Conservation (phyloP, 1,140 invertebrate species). For the Neotoxoptera formosana region DNA sequence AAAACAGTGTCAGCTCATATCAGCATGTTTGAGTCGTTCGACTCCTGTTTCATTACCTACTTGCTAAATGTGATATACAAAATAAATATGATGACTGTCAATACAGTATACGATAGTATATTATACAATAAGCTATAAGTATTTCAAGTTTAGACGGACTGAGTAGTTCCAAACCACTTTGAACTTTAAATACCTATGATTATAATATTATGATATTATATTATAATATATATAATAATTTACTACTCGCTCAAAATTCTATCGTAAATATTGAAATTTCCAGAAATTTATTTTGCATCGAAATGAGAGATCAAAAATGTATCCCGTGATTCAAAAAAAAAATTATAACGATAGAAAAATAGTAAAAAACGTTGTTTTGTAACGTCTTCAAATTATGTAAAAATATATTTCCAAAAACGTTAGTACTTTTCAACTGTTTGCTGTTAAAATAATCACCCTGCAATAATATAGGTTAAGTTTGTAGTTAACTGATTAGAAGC, state of each 20-base stretch:
- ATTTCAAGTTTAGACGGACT: neutral
- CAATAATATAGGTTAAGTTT: neutral
- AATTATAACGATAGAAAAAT: no score
- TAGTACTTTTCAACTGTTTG: neutral
- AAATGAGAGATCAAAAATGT: neutral
- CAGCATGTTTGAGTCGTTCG: no score
- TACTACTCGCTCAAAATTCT: neutral
- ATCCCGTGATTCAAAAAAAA: no score
- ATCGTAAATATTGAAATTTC: neutral
- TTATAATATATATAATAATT: no score
- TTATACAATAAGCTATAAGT: neutral
- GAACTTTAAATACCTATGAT: neutral
- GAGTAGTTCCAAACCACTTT: neutral
- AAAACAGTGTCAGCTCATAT: no score
- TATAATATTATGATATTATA: no score
- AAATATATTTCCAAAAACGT: neutral
- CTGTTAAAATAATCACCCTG: neutral
- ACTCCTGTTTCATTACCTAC: no score
- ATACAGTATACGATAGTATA: no score
- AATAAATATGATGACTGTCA: no score
- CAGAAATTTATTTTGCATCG: neutral
- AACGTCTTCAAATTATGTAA: neutral
- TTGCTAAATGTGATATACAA: no score
- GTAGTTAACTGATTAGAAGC: no score
- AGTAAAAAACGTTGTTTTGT: no score